A percentile compares a stretch with the other conserved stretches of the same genome.
phyloP scores from a whole-genome alignment of 2,888 invertebrate genomes.

The Isotomurus palustris region DNA sequence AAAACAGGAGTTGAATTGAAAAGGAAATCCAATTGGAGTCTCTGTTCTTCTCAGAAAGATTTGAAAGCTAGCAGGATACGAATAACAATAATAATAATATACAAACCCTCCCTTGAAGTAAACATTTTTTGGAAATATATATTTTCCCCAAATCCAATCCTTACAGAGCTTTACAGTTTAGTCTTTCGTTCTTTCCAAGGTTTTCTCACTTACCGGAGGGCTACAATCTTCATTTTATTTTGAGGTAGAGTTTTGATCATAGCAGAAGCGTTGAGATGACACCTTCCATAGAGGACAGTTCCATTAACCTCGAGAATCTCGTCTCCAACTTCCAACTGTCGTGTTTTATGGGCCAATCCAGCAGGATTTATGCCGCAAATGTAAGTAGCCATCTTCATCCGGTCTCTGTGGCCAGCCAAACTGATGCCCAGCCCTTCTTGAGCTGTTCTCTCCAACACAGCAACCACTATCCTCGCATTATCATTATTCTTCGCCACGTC shows the following conservation, averaged over 20 bases:
- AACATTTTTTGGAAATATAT: too few species aligned
- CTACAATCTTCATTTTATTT: constrained; percentile 66
- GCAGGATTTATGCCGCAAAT: constrained; percentile 84
- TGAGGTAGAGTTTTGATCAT: constrained; percentile 80
- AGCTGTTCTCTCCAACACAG: constrained; percentile 50
- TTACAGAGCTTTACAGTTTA: too few species aligned
- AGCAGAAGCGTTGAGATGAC: constrained; percentile 93
- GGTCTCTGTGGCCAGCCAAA: constrained; percentile 88
- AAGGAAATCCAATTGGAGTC: too few species aligned
- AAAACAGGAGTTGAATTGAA: too few species aligned
- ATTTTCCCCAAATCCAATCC: too few species aligned
- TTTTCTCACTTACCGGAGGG: constrained; percentile 75
- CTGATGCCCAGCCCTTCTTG: constrained; percentile 82
- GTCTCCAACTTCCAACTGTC: constrained; percentile 82
- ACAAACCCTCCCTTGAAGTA: too few species aligned
- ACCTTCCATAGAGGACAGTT: constrained; percentile 83
- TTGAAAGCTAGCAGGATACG: too few species aligned
- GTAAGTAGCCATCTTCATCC: constrained; percentile 92
- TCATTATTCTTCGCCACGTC: constrained; percentile 62
- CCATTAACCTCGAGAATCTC: constrained; percentile 96
- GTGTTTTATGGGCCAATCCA: constrained; percentile 69
- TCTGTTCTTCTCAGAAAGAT: too few species aligned
- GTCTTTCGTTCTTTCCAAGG: too few species aligned
- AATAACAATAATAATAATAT: too few species aligned
- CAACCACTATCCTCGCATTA: constrained; percentile 47